These are phyloP conservation scores for Dryas iulia DNA, from an alignment of 1,140 invertebrate species.

Conservation along the genomic window DNA sequence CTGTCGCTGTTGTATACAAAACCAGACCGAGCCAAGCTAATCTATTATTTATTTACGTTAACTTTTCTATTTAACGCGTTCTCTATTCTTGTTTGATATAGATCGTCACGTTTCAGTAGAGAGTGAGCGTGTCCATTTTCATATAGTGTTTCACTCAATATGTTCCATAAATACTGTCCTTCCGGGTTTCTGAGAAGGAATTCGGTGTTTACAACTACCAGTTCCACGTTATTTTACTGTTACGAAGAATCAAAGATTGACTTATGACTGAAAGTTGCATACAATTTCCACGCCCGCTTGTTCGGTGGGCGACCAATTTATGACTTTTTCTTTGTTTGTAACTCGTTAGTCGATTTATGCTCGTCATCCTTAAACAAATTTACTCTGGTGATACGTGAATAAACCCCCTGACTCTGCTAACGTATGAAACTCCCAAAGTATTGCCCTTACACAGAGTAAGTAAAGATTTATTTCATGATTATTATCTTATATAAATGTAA, in stretches of 20 bases:
- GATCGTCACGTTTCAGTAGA: constrained; percentile 47
- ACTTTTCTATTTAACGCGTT: constrained; percentile 67
- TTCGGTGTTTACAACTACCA: constrained; percentile 56
- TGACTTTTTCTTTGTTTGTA: constrained; percentile 64
- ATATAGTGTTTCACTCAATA: constrained; percentile 63
- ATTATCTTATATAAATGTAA: background rate
- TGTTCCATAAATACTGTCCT: constrained; percentile 58
- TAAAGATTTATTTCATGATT: background rate
- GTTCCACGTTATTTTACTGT: constrained; percentile 21
- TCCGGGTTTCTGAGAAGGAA: constrained; percentile 57
- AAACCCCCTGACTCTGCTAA: background rate
- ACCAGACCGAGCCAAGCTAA: constrained; percentile 71
- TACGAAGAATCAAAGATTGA: constrained; percentile 24
- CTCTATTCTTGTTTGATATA: constrained; percentile 40
- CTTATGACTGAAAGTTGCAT: constrained; percentile 33
- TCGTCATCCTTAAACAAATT: constrained; percentile 47
- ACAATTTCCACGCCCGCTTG: constrained; percentile 34
- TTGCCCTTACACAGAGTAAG: constrained; percentile 17
- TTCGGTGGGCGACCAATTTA: constrained; percentile 42
- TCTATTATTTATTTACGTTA: constrained; percentile 75
- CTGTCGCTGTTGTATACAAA: constrained; percentile 68
- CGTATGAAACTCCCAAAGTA: constrained; percentile 9
- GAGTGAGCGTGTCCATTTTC: constrained; percentile 57
- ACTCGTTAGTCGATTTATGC: constrained; percentile 64
- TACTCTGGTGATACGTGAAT: constrained; percentile 25